A percentile compares a stretch with the other conserved stretches of the same genome.
Conservation (phyloP, 2,888 invertebrate genomes). For the Psococerastis gibbosa region DNA sequence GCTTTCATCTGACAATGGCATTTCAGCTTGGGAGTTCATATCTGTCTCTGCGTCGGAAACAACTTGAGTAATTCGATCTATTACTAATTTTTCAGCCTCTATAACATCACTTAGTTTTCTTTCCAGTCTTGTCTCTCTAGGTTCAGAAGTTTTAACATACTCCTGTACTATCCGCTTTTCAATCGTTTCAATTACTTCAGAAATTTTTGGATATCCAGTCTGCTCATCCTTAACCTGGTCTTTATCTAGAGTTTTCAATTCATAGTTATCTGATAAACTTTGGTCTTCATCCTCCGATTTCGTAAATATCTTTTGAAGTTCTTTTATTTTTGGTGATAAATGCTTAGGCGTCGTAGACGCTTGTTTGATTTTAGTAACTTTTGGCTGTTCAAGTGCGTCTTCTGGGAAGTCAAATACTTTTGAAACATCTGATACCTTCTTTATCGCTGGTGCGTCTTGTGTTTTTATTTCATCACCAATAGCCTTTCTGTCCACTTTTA, state of each 20-base stretch:
- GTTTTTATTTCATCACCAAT: conserved; percentile 24
- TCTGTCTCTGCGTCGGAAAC: neutral
- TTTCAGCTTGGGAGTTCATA: conserved; percentile 8
- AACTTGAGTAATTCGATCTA: conserved; percentile 8
- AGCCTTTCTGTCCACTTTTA: conserved; percentile 17
- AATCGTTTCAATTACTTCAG: conserved; percentile 23
- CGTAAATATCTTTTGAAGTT: conserved; percentile 29
- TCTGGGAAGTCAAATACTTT: conserved; percentile 10
- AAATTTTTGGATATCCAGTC: conserved; percentile 20
- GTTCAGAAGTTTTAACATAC: conserved; percentile 12
- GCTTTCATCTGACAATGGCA: neutral
- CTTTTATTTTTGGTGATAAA: conserved; percentile 29
- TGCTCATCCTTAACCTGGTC: conserved; percentile 14
- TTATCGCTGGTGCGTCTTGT: conserved; percentile 4
- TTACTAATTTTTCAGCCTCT: conserved; percentile 15
- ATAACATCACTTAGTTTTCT: conserved; percentile 15
- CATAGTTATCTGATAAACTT: conserved; percentile 15
- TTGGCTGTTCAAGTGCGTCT: conserved; percentile 6
- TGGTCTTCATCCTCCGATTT: conserved; percentile 22
- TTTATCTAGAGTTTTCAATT: conserved; percentile 13
- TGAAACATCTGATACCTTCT: conserved; percentile 12
- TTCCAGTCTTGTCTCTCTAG: conserved; percentile 16
- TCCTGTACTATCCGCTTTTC: conserved; percentile 22
- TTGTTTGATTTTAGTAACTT: conserved; percentile 13
- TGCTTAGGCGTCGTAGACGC: conserved; percentile 17